These are phyloP conservation scores for Trichogramma evanescens DNA, from an alignment of 2,888 invertebrate species.

Conservation along the genomic window DNA sequence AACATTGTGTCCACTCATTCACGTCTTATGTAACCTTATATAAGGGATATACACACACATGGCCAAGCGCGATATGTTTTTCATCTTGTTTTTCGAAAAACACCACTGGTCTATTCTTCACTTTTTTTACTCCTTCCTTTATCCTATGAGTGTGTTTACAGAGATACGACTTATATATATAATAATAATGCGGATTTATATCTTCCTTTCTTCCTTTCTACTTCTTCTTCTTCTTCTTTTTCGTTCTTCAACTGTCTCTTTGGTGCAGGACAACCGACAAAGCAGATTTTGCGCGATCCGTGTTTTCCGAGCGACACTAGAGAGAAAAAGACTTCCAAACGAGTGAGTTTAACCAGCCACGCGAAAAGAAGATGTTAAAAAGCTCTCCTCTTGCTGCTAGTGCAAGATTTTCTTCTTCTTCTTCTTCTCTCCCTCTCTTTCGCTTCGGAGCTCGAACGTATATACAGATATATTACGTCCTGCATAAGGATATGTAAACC, in stretches of 20 bases:
- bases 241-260: not conserved
- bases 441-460: not conserved
- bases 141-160: too few species aligned
- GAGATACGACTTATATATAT: too few species aligned
- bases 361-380: slow-evolving; percentile 25
- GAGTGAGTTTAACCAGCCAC: slow-evolving; percentile 23
- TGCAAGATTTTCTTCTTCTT: slow-evolving; percentile 10
- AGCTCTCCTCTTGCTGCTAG: slow-evolving; percentile 13
- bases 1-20: too few species aligned
- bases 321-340: slow-evolving; percentile 18
- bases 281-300: slow-evolving; percentile 16
- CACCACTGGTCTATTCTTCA: too few species aligned
- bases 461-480: not conserved
- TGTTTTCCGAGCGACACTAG: slow-evolving; percentile 18
- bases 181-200: too few species aligned
- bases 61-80: too few species aligned
- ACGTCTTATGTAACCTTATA: too few species aligned
- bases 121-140: too few species aligned
- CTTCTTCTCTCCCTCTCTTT: not conserved
- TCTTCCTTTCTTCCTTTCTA: not conserved
- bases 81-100: too few species aligned
- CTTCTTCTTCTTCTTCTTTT: slow-evolving; percentile 5
- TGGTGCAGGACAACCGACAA: slow-evolving; percentile 8
- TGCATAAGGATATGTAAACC: too few species aligned
- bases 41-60: too few species aligned